A percentile compares a stretch with the other conserved stretches of the same genome.
Conservation (phyloP, 2,113 vertebrate species). For the Nibea coibor region DNA sequence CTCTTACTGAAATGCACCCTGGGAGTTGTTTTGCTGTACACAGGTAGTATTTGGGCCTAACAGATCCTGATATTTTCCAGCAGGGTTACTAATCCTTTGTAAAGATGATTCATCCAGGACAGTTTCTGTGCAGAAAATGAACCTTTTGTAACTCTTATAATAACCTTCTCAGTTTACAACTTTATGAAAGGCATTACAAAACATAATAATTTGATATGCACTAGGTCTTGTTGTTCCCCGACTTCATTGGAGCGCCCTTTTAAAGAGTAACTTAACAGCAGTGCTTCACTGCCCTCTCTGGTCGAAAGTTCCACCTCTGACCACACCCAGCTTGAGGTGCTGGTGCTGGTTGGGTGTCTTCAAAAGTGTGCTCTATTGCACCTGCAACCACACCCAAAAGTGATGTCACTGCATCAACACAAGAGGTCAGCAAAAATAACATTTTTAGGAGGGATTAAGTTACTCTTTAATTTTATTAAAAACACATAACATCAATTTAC, state of each 20-base stretch:
- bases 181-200: not conserved
- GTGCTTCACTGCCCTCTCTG: not conserved
- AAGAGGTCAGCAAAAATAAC: not conserved
- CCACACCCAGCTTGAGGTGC: not conserved
- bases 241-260: not conserved
- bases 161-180: not conserved
- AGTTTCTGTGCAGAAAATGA: not conserved
- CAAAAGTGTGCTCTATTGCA: not conserved
- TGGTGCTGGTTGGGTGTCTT: not conserved
- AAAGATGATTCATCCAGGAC: not conserved
- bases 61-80: not conserved
- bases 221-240: no score
- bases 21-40: not conserved
- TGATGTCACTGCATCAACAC: not conserved
- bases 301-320: not conserved
- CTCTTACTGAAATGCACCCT: no score
- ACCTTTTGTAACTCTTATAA: not conserved
- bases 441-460: not conserved
- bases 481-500: constrained; percentile 4
- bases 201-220: no score
- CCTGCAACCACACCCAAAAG: not conserved
- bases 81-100: not conserved
- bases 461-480: not conserved
- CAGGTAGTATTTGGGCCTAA: not conserved
- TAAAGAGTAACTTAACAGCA: not conserved